Percentiles rank a stretch among this genome's conserved stretches.
Conservation (phyloP, 1,140 invertebrate species). For the Cotesia chilonis region DNA sequence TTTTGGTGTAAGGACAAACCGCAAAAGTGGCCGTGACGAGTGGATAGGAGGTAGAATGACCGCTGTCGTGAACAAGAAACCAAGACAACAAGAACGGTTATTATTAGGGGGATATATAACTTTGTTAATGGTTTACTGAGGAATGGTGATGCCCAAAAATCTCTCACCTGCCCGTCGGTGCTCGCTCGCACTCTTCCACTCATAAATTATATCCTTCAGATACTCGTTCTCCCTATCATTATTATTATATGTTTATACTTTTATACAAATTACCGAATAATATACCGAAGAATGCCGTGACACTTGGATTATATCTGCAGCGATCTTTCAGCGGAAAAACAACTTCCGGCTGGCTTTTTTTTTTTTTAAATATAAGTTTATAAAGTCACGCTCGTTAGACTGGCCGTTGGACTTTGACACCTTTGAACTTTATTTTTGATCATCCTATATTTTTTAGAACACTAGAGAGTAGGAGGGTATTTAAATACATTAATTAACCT, state of each 20-base stretch:
- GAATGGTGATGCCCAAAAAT: constrained; percentile 21
- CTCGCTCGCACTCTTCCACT: not conserved
- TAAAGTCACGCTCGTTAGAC: constrained; percentile 9
- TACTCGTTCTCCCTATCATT: not conserved
- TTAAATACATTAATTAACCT: no score
- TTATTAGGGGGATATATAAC: constrained; percentile 23
- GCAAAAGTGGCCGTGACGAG: constrained; percentile 37
- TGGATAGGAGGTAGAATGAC: not conserved
- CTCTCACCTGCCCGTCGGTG: constrained; percentile 35
- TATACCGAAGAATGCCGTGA: no score
- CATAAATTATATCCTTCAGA: no score
- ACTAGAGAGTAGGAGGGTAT: no score
- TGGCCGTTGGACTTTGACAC: constrained; percentile 3
- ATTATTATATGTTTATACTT: not conserved
- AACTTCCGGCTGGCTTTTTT: not conserved
- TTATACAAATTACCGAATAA: not conserved
- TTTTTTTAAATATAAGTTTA: not conserved
- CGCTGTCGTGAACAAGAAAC: constrained; percentile 29
- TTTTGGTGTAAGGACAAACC: constrained; percentile 14
- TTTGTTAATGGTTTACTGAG: constrained; percentile 2
- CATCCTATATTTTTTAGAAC: no score
- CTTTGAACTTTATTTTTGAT: no score
- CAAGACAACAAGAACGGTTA: constrained; percentile 23
- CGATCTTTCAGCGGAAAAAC: constrained; percentile 4
- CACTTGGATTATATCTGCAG: no score